Evolutionary conservation across 2,113 vertebrate species (phyloP), one percentile per base, ranked within the genome.

Genomic region (Misgurnus mizolepis): DNA sequence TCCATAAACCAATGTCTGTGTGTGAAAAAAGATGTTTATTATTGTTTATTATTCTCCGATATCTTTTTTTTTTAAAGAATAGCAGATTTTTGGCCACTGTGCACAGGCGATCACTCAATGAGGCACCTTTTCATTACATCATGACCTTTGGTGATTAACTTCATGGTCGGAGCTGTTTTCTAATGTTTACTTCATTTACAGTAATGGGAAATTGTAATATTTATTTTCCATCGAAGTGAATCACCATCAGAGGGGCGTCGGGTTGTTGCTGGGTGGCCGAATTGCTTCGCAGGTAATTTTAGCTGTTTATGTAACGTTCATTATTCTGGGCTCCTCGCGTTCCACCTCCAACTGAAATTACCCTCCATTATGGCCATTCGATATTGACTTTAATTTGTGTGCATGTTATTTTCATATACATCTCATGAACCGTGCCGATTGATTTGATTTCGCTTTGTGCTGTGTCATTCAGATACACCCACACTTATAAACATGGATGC

Each of bases 401-500:
- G 65, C 62, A 40, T 76, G 82, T 72, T 84, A 27, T 72, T 81
- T 85, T 82, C 70, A 71, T 76, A 74, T 66, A 67, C 66, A 68
- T 82, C 84, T 84, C 76, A 66, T 80, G 76, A 84, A 64, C 78
- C 60, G 62, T 73, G 84, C 71, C 62, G 70, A 82, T 81, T 80
- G 80, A 83, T 82, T 84, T 81, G 75, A 79, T 85, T 79, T 84
- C 58, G 80, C 76, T 84, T 34, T 84, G 76, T 84, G 82, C 85
- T 76, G 71, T 79, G 80, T 83, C 56, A 67, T 76, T 78, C 82
- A 78, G 71, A 80, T 65, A 60, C 75, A 40, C 75, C 68, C 78
- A 79, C 64, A 69, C 53, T 49, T 43, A 60, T 61, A 67, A 14
- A 76, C 75, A 68, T 61, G 58, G 58, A 77, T 8, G 18, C 73